These are phyloP conservation scores for Eulemur mongoz DNA, from an alignment of 2,797 vertebrate genomes.

Conservation along the genomic window DNA sequence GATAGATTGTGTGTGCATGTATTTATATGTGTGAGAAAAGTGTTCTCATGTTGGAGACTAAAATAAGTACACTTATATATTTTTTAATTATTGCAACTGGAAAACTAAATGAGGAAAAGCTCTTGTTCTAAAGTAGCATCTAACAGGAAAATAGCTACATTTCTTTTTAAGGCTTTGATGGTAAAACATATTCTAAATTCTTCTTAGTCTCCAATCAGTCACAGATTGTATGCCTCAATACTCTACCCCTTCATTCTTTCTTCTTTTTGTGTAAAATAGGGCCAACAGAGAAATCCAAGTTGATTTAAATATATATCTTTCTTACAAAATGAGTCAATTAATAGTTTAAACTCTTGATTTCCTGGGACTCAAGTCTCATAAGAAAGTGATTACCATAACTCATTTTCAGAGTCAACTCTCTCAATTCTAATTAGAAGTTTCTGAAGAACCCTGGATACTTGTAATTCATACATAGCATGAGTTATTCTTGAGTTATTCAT, in stretches of 20 bases:
- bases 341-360: slow-evolving; percentile 74
- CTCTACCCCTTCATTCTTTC: not conserved
- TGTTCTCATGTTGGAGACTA: slow-evolving; percentile 1
- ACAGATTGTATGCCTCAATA: not conserved
- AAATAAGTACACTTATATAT: not conserved
- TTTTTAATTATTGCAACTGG: slow-evolving; percentile 69
- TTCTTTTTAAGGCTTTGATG: slow-evolving; percentile 34
- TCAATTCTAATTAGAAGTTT: slow-evolving; percentile 73
- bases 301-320: slow-evolving; percentile 73
- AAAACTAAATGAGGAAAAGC: slow-evolving; percentile 64
- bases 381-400: slow-evolving; percentile 75
- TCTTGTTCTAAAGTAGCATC: slow-evolving; percentile 37
- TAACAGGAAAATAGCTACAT: slow-evolving; percentile 36
- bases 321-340: slow-evolving; percentile 74
- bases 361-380: slow-evolving; percentile 66
- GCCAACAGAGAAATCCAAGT: slow-evolving; percentile 60
- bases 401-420: slow-evolving; percentile 73
- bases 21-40: slow-evolving; percentile 42
- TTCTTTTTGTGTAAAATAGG: slow-evolving; percentile 57
- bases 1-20: slow-evolving; percentile 27
- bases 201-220: slow-evolving; percentile 23
- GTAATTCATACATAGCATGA: slow-evolving; percentile 38
- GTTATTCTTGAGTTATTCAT: slow-evolving; percentile 55
- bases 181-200: slow-evolving; percentile 23
- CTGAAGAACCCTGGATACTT: slow-evolving; percentile 57